phyloP scores from a whole-genome alignment of 1,140 invertebrate genomes.

The Temnothorax nylanderi region DNA sequence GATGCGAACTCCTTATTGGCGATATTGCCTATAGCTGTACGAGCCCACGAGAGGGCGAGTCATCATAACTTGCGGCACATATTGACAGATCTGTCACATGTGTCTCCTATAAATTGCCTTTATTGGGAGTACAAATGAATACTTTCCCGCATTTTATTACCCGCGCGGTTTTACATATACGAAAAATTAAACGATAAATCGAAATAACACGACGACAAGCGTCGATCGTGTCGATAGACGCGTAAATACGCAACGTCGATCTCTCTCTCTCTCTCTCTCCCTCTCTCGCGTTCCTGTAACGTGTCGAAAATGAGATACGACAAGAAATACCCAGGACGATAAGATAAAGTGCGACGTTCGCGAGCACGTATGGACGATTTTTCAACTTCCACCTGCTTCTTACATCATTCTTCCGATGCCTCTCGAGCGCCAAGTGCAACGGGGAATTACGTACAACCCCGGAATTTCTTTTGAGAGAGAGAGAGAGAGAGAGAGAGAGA shows the following conservation, averaged over 20 bases:
- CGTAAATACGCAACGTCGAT: background rate
- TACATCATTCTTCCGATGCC: background rate
- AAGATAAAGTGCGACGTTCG: background rate
- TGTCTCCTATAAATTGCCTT: conserved; percentile 45
- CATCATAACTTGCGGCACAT: conserved; percentile 49
- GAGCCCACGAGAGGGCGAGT: conserved; percentile 20
- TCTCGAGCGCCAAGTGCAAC: background rate
- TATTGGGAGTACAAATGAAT: conserved; percentile 38
- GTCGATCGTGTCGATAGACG: background rate
- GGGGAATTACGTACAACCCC: background rate
- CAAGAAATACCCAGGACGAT: background rate
- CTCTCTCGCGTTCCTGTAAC: background rate
- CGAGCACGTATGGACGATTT: background rate
- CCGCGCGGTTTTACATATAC: background rate
- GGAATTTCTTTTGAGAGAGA: background rate
- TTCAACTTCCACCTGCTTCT: background rate
- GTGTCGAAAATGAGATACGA: conserved; percentile 3
- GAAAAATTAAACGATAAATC: conserved; percentile 26
- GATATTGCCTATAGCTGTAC: conserved; percentile 4
- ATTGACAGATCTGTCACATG: conserved; percentile 57
- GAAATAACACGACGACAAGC: background rate
- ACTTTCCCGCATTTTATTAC: conserved; percentile 17
- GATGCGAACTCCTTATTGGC: conserved; percentile 31
- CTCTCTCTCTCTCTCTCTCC: too few species aligned
- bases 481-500: background rate